Conservation (phyloP, 1,140 invertebrate genomes). For the Temnothorax longispinosus region DNA sequence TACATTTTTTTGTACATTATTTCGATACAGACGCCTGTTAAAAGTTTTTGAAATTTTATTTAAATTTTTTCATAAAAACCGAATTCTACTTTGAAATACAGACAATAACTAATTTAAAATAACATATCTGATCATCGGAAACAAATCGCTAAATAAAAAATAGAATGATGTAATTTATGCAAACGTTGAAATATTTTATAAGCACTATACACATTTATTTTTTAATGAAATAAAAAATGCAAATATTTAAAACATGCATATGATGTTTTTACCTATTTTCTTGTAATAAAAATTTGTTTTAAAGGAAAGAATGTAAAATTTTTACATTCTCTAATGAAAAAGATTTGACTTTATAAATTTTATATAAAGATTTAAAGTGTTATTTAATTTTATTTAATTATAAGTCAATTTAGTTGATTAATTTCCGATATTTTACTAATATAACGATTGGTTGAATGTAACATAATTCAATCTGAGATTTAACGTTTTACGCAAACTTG, state of each 20-base stretch:
- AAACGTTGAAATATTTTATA: background rate
- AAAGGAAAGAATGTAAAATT: background rate
- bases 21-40: background rate
- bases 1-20: background rate
- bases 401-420: background rate
- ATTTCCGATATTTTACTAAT: background rate
- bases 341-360: background rate
- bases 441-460: background rate
- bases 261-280: background rate
- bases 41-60: slow-evolving; percentile 8
- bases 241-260: background rate
- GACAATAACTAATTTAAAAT: background rate
- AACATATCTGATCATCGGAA: background rate
- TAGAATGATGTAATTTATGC: background rate
- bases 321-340: background rate
- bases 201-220: background rate
- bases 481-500: background rate
- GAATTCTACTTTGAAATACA: background rate
- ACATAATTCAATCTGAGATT: background rate
- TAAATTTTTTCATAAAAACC: background rate
- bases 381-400: background rate
- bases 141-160: background rate
- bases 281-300: background rate
- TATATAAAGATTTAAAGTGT: background rate
- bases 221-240: background rate